phyloP scores from a whole-genome alignment of 2,113 vertebrate genomes.

The Hippolais icterina region DNA sequence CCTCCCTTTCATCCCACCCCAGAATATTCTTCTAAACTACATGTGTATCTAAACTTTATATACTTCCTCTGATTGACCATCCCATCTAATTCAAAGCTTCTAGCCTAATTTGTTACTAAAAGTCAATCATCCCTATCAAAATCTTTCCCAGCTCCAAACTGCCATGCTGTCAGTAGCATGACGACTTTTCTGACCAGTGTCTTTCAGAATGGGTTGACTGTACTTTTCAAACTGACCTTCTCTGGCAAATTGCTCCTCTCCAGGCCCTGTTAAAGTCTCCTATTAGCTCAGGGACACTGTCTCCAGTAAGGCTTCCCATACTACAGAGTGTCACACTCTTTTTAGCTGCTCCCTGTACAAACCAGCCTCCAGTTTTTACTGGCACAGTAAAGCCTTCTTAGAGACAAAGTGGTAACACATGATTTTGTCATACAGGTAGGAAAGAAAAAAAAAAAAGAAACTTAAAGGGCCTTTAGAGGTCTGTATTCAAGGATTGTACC shows the following conservation, averaged over 20 bases:
- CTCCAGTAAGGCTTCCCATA: neutral
- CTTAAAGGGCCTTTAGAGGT: neutral
- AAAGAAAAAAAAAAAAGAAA: neutral
- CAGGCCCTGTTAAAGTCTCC: neutral
- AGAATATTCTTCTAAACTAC: neutral
- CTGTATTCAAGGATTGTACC: neutral
- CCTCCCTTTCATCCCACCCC: neutral
- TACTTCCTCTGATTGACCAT: neutral
- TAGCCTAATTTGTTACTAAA: neutral
- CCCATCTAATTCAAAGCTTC: neutral
- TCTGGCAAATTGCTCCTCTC: neutral
- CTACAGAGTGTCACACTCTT: neutral
- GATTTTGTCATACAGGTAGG: neutral
- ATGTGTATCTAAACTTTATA: neutral
- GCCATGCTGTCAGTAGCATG: neutral
- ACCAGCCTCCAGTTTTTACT: rapidly evolving
- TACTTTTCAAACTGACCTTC: neutral
- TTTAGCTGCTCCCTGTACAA: neutral
- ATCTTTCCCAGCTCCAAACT: neutral
- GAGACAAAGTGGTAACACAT: neutral
- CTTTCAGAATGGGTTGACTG: neutral
- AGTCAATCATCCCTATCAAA: neutral
- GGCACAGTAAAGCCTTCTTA: neutral
- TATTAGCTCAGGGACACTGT: neutral
- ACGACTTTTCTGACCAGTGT: neutral